Base-by-base conservation (phyloP, 2,113 vertebrate species). In the Porphyrio hochstetteri region DNA sequence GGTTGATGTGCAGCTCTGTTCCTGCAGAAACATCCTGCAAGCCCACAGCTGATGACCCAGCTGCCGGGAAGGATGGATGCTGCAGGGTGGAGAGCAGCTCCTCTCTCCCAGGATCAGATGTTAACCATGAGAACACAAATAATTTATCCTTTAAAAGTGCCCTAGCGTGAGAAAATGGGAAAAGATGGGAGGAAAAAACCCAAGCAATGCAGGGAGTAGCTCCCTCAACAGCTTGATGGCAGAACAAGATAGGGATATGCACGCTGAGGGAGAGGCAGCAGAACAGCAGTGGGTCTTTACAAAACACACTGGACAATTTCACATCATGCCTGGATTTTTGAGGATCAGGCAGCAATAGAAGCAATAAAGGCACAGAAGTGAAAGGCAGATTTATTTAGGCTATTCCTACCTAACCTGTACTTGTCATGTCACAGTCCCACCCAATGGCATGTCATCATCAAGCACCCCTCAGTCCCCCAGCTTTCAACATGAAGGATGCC, bases 41-140 rank as follows among this genome's bases (percentile, higher is more conserved):
- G 46, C 20, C 68, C 50, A 53, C 48, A 59, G 40, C 21, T 83
- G 65, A 13, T n/a, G 31, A 67, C 12, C n/a, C 55, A 55, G 40
- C 0, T 0, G 60, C 76, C 8, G 18, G 55, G 55, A 91, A 68
- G 64, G 44, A 60, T 0, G 0, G 29, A 33, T 56, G 44, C 27
- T 20, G 15, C 23, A 14, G 60, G 57, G 59, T 1, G 8, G 36
- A n/a, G 14, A 53, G 63, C 48, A 56, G 70, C 36, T 91, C 74
- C 16, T n/a, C 48, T 50, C 31, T 38, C 53, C 53, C 36, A 23
- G 5, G 10, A 56, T 60, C 65, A 64, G 53, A 25, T 40, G 17
- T 40, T 92, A 82, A 64, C 75, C 52, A n/a, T 2, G 6, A 76
- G 44, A 82, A 38, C 8, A 52, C 16, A 52, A 63, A 52, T 15